Conservation (phyloP, 2,888 invertebrate species). For the Apodemia duryi region DNA sequence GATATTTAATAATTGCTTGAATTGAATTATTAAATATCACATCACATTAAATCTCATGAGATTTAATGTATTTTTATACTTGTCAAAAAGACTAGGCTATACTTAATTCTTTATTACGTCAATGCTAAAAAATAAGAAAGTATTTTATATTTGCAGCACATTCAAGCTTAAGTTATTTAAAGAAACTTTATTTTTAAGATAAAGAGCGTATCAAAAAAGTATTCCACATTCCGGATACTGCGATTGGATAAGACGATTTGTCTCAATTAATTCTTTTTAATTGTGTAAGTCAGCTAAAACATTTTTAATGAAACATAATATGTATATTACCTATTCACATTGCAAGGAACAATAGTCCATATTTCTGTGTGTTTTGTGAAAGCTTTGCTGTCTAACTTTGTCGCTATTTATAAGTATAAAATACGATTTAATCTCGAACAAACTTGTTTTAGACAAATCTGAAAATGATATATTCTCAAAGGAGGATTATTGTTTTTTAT, state of each 20-base stretch:
- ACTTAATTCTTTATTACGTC: no score
- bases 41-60: no score
- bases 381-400: neutral
- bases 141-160: no score
- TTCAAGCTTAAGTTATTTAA: no score
- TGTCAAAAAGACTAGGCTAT: no score
- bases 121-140: no score
- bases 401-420: neutral
- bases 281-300: neutral
- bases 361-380: neutral
- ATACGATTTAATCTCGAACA: neutral
- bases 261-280: no score
- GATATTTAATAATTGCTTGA: no score
- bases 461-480: neutral
- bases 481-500: constrained; percentile 2
- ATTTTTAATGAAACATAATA: no score
- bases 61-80: no score
- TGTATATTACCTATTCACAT: neutral
- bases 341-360: neutral
- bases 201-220: neutral
- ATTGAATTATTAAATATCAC: no score
- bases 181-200: no score
- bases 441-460: neutral
- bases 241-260: neutral
- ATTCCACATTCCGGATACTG: neutral